Base-by-base conservation (phyloP, 2,797 vertebrate genomes). In the Cichlasoma orientale region DNA sequence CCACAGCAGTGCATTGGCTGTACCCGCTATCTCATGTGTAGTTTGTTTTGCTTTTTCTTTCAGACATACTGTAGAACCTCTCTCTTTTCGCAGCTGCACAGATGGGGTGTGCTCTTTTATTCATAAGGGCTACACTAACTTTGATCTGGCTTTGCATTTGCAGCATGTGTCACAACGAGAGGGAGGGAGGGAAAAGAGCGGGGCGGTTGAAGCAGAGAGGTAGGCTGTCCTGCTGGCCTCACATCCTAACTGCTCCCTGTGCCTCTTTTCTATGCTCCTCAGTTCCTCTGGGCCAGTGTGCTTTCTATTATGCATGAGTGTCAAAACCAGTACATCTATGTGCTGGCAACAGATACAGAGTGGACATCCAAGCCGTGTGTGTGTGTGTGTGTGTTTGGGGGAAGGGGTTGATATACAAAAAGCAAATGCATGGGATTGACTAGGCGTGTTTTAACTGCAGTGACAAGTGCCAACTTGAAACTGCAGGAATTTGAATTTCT, bases 21-120 rank as follows among this genome's bases (percentile, higher is more conserved):
- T 16, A 50, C 10, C 56, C 38, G 5, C 57, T 36, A 47, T 72
- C 71, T 41, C 16, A 11, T 31, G 58, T 75, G 72, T 61, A 16
- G 71, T 77, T 76, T 47, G 80, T 78, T 81, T 74, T 72, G 54
- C 63, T 79, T 79, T 73, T 72, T 71, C 76, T 84, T 54, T 61
- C 61, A 75, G 73, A 82, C 59, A 72, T 38, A 50, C 63, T 76
- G 82, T 79, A 58, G 79, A 54, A 72, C 44, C 78, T 36, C 73
- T 56, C 75, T 68, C 50, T 82, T 81, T 82, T 80, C 78, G 50
- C 58, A 36, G 86, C 86, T 63, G 85, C 92, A 92, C 92, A 95
- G 92, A 94, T 94, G 93, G 94, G 86, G 89, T 86, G 76, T 78
- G 56, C 88, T 94, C 88, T 94, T 94, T 94, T 94, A 95, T 94